Base-by-base conservation (phyloP, 2,888 invertebrate genomes). In the Bombylius major region DNA sequence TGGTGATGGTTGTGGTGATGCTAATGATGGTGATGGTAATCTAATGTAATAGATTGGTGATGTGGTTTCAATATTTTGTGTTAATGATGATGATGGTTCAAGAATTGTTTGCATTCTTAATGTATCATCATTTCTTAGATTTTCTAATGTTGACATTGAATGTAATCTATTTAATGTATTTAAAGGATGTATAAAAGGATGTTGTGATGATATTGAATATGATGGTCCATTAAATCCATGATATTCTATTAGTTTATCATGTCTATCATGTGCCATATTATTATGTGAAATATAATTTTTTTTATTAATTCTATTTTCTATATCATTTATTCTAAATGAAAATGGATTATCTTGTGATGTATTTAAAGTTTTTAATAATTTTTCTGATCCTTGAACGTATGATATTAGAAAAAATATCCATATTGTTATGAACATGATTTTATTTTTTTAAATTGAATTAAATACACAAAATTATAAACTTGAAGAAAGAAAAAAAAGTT, bases 11-110 rank as follows among this genome's bases (percentile, higher is more conserved):
- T 88, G 88, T 0, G 88, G 88, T 46, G 87, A 70, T 2, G 88
- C 87, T 1, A 87, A 89, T 0, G 88, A 88, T 12, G 84, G 83
- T 1, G 88, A 86, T 0, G 89, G 89, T 51, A 89, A 70, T 58
- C 86, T 78, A 54, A 89, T 86, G 73, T 87, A 88, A 72, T 86
- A 88, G 60, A 88, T 85, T 6, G 87, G 85, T 1, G 87, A 88
- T 42, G 11, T 11, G 11, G 11, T 42, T 42, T 11, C 39, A 42
- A 4, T 42, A 42, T 11, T 11, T 42, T 42, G 39, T 42, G 8
- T 8, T 4, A 11, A 42, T n/a, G n/a, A n/a, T n/a, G n/a, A n/a
- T n/a, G n/a, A n/a, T 42, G 39, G 5, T 42, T 42, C 39, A 11
- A 11, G 11, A 42, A 5, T 42, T 36, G 5, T 5, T 42, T 42